Evolutionary conservation across 2,113 vertebrate species (phyloP), one percentile per base, ranked within the genome.

Genomic region (Pachyramphus minor): DNA sequence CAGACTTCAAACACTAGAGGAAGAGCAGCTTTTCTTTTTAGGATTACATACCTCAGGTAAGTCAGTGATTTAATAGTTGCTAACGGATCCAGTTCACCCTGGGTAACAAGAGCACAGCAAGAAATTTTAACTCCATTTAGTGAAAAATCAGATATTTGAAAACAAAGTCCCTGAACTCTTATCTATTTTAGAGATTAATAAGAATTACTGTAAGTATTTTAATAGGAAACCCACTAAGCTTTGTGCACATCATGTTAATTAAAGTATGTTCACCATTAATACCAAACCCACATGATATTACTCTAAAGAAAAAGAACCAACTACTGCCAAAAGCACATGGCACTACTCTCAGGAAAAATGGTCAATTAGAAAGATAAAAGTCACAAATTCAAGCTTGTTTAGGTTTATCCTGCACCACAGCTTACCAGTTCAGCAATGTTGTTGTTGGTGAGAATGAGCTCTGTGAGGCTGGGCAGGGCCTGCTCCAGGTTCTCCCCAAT

Each of bases 401-500:
- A 41, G 35, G 19, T 28, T 42, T 37, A 18, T 50, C 49, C 42
- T 28, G 14, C 16, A 11, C 7, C 0, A 3, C 10, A 31, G 50
- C 98, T 98, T 97, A 99, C 99, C 99, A 99, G 91, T 74, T 99
- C 99, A 96, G 99, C 98, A 8, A 99, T 99, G 97, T 98, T 99
- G 94, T 99, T 99, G 97, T 98, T 99, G 56, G 99, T 99, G 35
- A 99, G 99, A 62, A 99, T 93, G 74, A 99, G 98, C 69, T 99
- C 99, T 3, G 93, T 98, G 76, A 99, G 97, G 76, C 95, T 97
- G 12, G 99, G 99, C 78, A 99, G 96, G 25, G 98, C 97, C 79
- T 99, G 99, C 66, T 99, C 99, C 44, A 99, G 98, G 63, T 97
- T 99, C 85, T 99, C 99, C 60, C 99, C 99, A 22, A 99, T 97